Conservation (phyloP, 2,888 invertebrate genomes). For the Lacanobia oleracea region DNA sequence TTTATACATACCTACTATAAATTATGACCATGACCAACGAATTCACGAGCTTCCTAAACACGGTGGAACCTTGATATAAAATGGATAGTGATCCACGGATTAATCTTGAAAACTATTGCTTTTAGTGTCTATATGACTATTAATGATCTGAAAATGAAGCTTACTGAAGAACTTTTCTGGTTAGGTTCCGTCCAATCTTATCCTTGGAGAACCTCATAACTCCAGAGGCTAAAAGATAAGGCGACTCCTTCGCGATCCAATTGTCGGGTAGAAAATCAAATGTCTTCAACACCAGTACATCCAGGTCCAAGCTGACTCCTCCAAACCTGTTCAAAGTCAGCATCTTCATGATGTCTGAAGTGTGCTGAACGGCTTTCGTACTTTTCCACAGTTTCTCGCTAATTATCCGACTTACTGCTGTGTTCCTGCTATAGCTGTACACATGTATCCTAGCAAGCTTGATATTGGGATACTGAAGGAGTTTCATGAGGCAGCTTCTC, state of each 20-base stretch:
- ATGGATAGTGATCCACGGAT: background rate
- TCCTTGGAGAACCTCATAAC: slow-evolving; percentile 56
- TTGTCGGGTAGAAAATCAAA: slow-evolving; percentile 61
- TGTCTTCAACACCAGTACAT: slow-evolving; percentile 53
- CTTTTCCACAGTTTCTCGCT: slow-evolving; percentile 1
- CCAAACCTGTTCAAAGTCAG: slow-evolving; percentile 62
- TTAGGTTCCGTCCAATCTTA: slow-evolving; percentile 40
- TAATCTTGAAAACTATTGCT: too few relatives aligned
- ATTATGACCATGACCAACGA: too few relatives aligned
- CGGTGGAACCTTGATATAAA: background rate
- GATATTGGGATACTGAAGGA: slow-evolving; percentile 53
- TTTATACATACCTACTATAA: too few relatives aligned
- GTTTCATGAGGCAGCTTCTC: slow-evolving; percentile 40
- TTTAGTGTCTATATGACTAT: too few relatives aligned
- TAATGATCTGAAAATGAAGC: background rate
- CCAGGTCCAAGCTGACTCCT: slow-evolving; percentile 64
- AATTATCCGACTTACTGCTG: slow-evolving; percentile 35
- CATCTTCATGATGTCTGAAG: slow-evolving; percentile 60
- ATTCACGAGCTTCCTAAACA: background rate
- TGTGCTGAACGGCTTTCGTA: slow-evolving; percentile 36
- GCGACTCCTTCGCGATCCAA: slow-evolving; percentile 58
- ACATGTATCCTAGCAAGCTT: slow-evolving; percentile 50
- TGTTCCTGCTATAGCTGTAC: slow-evolving; percentile 33
- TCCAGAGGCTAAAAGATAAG: slow-evolving; percentile 40
- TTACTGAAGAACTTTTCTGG: slow-evolving; percentile 47